Base-by-base conservation (phyloP, 2,888 invertebrate genomes). In the Nemapogon koenigi region DNA sequence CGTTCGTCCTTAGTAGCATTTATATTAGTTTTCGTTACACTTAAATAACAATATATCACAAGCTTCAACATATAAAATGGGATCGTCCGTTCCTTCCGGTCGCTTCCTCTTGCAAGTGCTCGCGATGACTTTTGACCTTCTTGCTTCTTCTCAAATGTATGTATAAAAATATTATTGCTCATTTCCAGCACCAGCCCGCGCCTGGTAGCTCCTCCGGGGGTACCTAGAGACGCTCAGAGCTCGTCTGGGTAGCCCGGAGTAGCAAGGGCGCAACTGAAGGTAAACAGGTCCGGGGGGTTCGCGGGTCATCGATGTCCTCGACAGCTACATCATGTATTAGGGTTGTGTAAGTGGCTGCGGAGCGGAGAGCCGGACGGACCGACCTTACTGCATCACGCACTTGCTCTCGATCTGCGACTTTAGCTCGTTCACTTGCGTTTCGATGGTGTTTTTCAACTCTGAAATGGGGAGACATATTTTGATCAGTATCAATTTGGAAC, bases 401-500 rank as follows among this genome's bases (percentile, higher is more conserved):
- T 92, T 94, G 83, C 92, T 94, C 86, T 95, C 95, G 81, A 95
- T 90, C 84, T 94, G 92, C 72, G 93, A 88, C 84, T 94, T 95
- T 80, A 95, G 85, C 86, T 95, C 94, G 81, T 90, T 94, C 83
- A 95, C 94, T 87, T 94, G 94, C 76, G 93, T 90, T 84, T 95
- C 94, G 86, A 95, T 89, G 82, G 93, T 91, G 83, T 95, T 94
- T 88, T 94, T 95, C 86, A 95, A 82, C 84, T 94, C 95, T 95
- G 91, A 55, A 91, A 90, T 10, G 3, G 26, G 11, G 28, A 22
- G 17, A 14, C 19, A 36, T 11, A 35, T 16, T 28, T 18, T 37
- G 27, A 26, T 22, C 18, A 33, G 33, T 37, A 33, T 18, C 18
- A 37, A 37, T 32, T 4, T 27, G 31, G 13, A 37, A 35, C 42